Percentiles rank a stretch among this genome's conserved stretches.
These are phyloP conservation scores for Hormiphora californensis DNA, from an alignment of 37 sponge, comb jelly and placozoan species.

Conservation along the genomic window DNA sequence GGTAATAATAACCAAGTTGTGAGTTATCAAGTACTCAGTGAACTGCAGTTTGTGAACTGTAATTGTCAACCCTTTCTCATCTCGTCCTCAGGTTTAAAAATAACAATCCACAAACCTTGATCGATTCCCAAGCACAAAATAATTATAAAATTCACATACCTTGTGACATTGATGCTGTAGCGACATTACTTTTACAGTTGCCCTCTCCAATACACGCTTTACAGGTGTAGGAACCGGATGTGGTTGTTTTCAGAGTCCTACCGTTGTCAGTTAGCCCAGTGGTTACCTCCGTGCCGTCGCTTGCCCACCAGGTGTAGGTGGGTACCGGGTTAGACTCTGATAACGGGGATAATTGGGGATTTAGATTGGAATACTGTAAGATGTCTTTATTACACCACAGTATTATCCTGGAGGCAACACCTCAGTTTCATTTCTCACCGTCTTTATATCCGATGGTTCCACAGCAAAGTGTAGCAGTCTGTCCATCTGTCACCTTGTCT, in stretches of 20 bases:
- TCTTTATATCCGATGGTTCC: background rate
- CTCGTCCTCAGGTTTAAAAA: no score
- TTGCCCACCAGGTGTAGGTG: constrained; percentile 3
- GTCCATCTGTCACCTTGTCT: background rate
- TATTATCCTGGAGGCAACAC: no score
- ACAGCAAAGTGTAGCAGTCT: constrained; percentile 8
- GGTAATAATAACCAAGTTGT: no score
- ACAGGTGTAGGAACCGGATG: background rate
- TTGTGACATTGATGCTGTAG: background rate
- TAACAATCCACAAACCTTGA: no score
- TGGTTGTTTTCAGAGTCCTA: background rate
- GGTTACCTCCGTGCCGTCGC: background rate
- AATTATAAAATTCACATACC: background rate
- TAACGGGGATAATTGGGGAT: no score
- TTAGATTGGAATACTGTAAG: no score
- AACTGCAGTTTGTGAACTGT: no score
- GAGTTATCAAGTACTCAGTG: no score
- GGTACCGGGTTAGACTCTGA: no score
- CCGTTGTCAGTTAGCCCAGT: background rate
- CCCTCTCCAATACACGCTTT: background rate
- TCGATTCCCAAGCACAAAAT: no score
- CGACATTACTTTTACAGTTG: background rate
- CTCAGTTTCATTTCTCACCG: background rate
- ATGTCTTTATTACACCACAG: no score
- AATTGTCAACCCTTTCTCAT: no score